Evolutionary conservation across 2,797 vertebrate genomes (phyloP), one percentile per base, ranked within the genome.

Genomic region (Pseudomugil gertrudae): DNA sequence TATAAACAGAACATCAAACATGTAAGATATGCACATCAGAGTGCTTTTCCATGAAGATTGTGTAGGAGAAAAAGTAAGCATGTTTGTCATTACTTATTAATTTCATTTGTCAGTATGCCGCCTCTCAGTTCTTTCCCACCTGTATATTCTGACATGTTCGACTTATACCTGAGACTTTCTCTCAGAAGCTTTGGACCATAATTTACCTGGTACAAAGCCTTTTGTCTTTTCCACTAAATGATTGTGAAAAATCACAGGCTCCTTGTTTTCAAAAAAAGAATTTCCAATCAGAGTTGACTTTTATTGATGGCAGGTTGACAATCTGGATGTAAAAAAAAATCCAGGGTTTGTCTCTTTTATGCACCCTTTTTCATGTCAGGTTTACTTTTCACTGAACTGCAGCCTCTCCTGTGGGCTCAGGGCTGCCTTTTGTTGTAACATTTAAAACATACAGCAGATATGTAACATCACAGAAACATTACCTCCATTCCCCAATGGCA

Each of bases 191-290:
- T 43, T 60, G 73, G 81, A 79, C 71, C 57, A 60, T 65, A 71
- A 78, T 84, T 88, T 86, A 80, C 63, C 64, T 69, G 40, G 61
- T 81, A 40, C 66, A 56, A 10, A 67, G 80, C 71, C 86, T 80
- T 89, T 89, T 88, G 84, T 85, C 80, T 87, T 63, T 75, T 32
- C 63, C 50, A 64, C 51, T 67, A 71, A 86, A 76, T 78, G 76
- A 82, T 72, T 59, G 81, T 75, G 81, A 84, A 81, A 86, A 87
- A 89, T 89, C 83, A 81, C 74, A 81, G 60, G 19, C 66, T 72
- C 47, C 48, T 57, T 63, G 75, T 72, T 74, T 81, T 84, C 66
- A 63, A 79, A 79, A 62, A 69, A 69, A n/a, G n/a, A 52, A 57
- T 47, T 30, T 69, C 67, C 67, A 84, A 78, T 85, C 79, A 84